Conservation (phyloP, 2,113 vertebrate species). For the Spea multiplicata region DNA sequence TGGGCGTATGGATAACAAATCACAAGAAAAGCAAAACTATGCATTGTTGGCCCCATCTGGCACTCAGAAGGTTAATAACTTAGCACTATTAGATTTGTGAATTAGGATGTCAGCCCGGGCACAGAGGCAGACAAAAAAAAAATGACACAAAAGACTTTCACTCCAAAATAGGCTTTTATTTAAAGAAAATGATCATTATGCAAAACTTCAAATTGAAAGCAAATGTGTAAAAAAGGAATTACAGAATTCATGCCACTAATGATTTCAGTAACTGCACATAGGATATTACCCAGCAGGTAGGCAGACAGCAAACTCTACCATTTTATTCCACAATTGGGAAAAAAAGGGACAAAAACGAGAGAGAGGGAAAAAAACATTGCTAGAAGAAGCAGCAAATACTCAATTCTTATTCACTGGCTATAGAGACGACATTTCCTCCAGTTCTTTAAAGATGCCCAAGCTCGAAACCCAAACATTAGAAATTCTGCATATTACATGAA, state of each 20-base stretch:
- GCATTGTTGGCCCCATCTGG: not conserved
- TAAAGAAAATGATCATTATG: constrained; percentile 49
- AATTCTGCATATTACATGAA: constrained; percentile 26
- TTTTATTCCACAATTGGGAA: constrained; percentile 39
- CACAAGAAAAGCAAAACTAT: not conserved
- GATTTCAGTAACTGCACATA: constrained; percentile 47
- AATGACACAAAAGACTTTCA: constrained; percentile 46
- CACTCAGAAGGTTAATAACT: constrained; percentile 1
- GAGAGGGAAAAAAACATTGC: constrained; percentile 6
- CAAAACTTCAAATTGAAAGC: constrained; percentile 49
- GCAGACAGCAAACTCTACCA: constrained; percentile 42
- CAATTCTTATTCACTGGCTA: constrained; percentile 17
- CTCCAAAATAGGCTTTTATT: constrained; percentile 45
- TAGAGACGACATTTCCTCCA: constrained; percentile 10
- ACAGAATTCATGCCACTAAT: constrained; percentile 47
- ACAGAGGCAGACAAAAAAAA: constrained; percentile 28
- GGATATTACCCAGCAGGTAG: constrained; percentile 50
- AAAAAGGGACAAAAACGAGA: constrained; percentile 21
- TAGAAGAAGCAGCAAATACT: not conserved
- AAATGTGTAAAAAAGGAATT: constrained; percentile 49
- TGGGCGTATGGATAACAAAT: no score
- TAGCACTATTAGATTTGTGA: constrained; percentile 17
- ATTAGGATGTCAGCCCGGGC: constrained; percentile 28
- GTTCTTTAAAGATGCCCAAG: constrained; percentile 30
- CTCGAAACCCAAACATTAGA: constrained; percentile 27